Base-by-base conservation (phyloP, 2,797 vertebrate species). In the Lagocephalus sceleratus region DNA sequence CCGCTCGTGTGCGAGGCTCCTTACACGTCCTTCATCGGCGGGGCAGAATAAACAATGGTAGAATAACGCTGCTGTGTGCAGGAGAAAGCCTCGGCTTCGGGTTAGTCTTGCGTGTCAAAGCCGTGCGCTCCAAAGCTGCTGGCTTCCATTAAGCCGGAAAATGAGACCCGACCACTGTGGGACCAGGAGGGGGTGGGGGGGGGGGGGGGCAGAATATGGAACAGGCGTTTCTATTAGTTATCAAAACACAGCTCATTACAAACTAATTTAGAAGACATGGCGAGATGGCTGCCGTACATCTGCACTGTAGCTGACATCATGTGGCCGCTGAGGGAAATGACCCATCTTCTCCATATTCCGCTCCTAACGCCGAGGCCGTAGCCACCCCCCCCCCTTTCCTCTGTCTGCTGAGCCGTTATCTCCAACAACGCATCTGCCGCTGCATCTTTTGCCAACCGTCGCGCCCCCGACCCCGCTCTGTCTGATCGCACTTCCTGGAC, bases 361-460 rank as follows among this genome's bases (percentile, higher is more conserved):
- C 57, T 66, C 54, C 51, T 48, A 17, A 66, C 50, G 23, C 52
- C 54, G 21, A 59, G 49, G 57, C 67, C 50, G 60, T 56, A 72
- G n/a, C n/a, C 66, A 59, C 59, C 42, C 46, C 60, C n/a, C n/a
- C n/a, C n/a, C n/a, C n/a, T n/a, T n/a, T n/a, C n/a, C 70, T 63
- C 32, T 40, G 54, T 66, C 51, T 32, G 6, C 12, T 14, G 32
- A 12, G 2, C 32, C 3, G 32, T 61, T 64, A 68, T 49, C 58
- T 50, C 70, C 11, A 69, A 76, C 70, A 79, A 75, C 71, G 52
- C 70, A 20, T 17, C 54, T 57, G 77, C 83, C 84, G 82, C 79
- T 71, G 77, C 77, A 75, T 75, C 71, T 70, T 63, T 5, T 67
- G 61, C 78, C 70, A 57, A 72, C 76, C 73, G 68, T 81, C 67